Evolutionary conservation across 1,140 invertebrate species (phyloP).

Genomic region (Spodoptera frugiperda): DNA sequence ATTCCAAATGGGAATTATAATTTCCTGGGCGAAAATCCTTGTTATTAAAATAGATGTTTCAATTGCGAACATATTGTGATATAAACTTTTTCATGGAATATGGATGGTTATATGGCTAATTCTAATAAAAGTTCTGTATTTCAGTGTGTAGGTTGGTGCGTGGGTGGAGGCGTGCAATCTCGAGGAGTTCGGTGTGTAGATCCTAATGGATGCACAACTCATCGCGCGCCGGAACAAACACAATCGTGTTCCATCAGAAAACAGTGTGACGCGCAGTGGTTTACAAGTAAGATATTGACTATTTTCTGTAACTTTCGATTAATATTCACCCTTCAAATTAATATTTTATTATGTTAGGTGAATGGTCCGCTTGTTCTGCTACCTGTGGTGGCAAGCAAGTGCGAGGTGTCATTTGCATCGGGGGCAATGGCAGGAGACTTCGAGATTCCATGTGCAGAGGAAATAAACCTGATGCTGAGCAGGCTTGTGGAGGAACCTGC

Average conservation of each 20-base stretch:
- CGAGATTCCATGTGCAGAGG: constrained; percentile 71
- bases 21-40: neutral
- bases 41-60: no score
- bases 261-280: constrained; percentile 88
- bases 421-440: constrained; percentile 78
- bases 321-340: no score
- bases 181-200: constrained; percentile 88
- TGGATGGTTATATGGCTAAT: neutral
- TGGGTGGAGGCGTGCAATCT: constrained; percentile 88
- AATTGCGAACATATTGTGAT: no score
- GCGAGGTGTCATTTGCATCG: constrained; percentile 87
- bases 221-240: constrained; percentile 82
- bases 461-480: constrained; percentile 72
- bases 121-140: constrained; percentile 24
- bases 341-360: constrained; percentile 73
- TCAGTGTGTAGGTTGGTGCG: constrained; percentile 87
- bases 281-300: constrained; percentile 70
- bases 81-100: no score
- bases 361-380: constrained; percentile 89
- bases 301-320: no score
- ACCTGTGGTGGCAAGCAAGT: constrained; percentile 88
- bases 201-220: constrained; percentile 84
- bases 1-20: neutral
- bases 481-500: constrained; percentile 75
- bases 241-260: constrained; percentile 87